Percentiles rank a stretch among this genome's conserved stretches.
These are phyloP conservation scores for Epinotia bilunana DNA, from an alignment of 2,888 invertebrate species.

Conservation along the genomic window DNA sequence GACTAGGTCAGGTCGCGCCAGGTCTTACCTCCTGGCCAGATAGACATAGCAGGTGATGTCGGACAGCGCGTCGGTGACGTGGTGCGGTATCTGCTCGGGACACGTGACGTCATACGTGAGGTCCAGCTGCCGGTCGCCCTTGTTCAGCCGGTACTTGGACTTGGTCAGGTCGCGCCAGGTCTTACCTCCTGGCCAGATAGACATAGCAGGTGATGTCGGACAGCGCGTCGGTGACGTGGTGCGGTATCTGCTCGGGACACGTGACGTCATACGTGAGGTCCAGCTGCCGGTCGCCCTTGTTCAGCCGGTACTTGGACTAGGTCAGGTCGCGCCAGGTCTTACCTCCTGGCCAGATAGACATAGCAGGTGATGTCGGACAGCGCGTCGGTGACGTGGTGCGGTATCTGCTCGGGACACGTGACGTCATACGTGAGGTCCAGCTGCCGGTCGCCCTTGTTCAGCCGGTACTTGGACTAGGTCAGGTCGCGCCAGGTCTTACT, in stretches of 20 bases:
- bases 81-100: slow-evolving; percentile 82
- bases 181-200: slow-evolving; percentile 93
- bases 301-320: slow-evolving; percentile 96
- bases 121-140: slow-evolving; percentile 97
- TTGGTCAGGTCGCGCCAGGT: slow-evolving; percentile 96
- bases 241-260: slow-evolving; percentile 87
- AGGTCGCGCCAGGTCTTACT: too few species aligned
- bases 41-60: slow-evolving; percentile 59
- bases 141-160: slow-evolving; percentile 97
- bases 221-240: slow-evolving; percentile 97
- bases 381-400: too few species aligned
- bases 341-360: too few species aligned
- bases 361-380: too few species aligned
- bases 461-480: slow-evolving; percentile 96
- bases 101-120: slow-evolving; percentile 88
- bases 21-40: slow-evolving; percentile 64
- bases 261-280: slow-evolving; percentile 93
- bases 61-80: slow-evolving; percentile 97
- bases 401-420: too few species aligned
- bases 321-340: too few species aligned
- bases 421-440: slow-evolving; percentile 83
- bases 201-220: slow-evolving; percentile 99
- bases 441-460: slow-evolving; percentile 98
- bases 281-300: slow-evolving; percentile 97
- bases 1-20: slow-evolving; percentile 97